Percentiles rank a stretch among this genome's conserved stretches.
These are phyloP conservation scores for Cataglyphis rosenhaueri DNA, from an alignment of 2,888 invertebrate genomes.

Conservation along the genomic window DNA sequence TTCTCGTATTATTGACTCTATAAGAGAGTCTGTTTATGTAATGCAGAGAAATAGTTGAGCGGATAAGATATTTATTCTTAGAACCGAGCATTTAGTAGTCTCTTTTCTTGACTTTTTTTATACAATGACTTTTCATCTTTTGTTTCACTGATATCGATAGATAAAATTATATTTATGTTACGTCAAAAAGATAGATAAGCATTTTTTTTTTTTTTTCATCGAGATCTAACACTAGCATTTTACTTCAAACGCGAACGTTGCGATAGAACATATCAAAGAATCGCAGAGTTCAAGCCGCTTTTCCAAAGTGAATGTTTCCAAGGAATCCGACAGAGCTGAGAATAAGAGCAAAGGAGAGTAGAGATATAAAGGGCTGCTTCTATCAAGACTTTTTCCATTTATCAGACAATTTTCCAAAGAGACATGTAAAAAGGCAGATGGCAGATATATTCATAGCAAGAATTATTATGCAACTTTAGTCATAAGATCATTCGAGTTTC, in stretches of 20 bases:
- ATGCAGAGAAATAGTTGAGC: neutral
- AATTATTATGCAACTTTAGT: conserved; percentile 12
- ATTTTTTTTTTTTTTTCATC: neutral
- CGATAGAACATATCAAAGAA: conserved; percentile 27
- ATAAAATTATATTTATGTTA: conserved; percentile 6
- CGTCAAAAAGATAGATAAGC: neutral
- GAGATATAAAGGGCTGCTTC: conserved; percentile 1
- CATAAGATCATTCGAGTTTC: neutral
- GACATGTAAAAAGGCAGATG: neutral
- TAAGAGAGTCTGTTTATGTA: neutral
- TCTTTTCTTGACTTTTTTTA: neutral
- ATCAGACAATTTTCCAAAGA: conserved; percentile 25
- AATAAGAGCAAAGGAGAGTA: neutral
- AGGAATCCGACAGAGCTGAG: neutral
- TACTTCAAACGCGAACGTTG: conserved; percentile 11
- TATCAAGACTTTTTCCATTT: conserved; percentile 34
- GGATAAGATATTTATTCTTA: neutral
- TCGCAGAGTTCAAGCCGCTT: neutral
- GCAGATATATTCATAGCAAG: conserved; percentile 7
- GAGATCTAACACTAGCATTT: neutral
- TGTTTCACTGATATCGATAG: neutral
- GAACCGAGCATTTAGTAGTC: neutral
- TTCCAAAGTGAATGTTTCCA: conserved; percentile 10
- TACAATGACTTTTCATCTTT: neutral
- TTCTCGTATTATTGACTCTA: neutral